These are phyloP conservation scores for Drosophila eugracilis DNA, from an alignment of 1,140 invertebrate genomes.

Conservation along the genomic window DNA sequence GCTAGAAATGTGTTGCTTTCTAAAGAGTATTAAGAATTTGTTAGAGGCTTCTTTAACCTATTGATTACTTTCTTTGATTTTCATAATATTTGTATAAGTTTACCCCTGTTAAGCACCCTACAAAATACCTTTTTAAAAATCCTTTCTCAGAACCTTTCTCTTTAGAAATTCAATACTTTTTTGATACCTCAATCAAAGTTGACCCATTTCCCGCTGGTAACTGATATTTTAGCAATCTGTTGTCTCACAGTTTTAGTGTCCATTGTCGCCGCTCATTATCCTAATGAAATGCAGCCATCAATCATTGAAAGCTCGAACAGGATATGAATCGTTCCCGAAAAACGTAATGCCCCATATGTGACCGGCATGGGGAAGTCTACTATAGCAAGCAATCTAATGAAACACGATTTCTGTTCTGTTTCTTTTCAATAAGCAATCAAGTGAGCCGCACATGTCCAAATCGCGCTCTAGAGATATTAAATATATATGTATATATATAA, in stretches of 20 bases:
- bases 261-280: slow-evolving; percentile 44
- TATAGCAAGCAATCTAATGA: slow-evolving; percentile 21
- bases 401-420: slow-evolving; percentile 36
- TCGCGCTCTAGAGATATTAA: slow-evolving; percentile 34
- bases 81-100: too few relatives aligned
- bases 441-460: slow-evolving; percentile 16
- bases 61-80: too few relatives aligned
- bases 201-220: slow-evolving; percentile 18
- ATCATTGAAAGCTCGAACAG: slow-evolving; percentile 34
- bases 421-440: slow-evolving; percentile 59
- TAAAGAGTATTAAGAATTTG: too few relatives aligned
- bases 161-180: slow-evolving; percentile 17
- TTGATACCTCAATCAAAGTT: slow-evolving; percentile 8
- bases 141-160: not conserved
- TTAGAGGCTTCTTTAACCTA: too few relatives aligned
- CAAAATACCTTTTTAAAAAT: not conserved
- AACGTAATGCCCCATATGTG: slow-evolving; percentile 21
- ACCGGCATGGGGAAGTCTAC: slow-evolving; percentile 1
- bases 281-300: slow-evolving; percentile 55
- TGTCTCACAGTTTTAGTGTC: not conserved
- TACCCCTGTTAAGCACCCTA: too few relatives aligned
- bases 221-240: slow-evolving; percentile 37
- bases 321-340: not conserved
- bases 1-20: too few relatives aligned
- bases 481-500: slow-evolving; percentile 10